Evolutionary conservation across 2,797 vertebrate genomes (phyloP), one percentile per base, ranked within the genome.

Genomic region (Todus mexicanus): DNA sequence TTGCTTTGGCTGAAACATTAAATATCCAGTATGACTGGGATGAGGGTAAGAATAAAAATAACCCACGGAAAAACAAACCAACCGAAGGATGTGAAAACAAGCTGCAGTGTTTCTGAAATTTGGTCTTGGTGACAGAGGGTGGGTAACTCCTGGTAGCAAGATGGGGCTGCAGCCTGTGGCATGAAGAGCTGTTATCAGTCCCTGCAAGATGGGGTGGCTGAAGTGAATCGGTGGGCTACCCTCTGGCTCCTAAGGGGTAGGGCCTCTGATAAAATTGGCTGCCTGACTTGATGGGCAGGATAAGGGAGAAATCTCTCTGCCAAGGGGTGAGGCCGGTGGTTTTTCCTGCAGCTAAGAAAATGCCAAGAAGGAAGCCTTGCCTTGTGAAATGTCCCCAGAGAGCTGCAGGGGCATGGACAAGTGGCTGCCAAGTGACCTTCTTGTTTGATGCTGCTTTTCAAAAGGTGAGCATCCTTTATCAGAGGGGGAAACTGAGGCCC

Each of bases 1-100:
- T 96, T 95, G 91, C 88, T 92, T 93, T 93, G 94, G 96, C 87
- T 88, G 84, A 95, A 94, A 92, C 56, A 71, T 86, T 86, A 93
- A 96, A 92, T 95, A 91, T 89, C 31, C 81, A 71, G 68, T 86
- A 75, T 79, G 73, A 73, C 79, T 95, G 56, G 80, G 94, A 89
- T 93, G 61, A 72, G 75, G 74, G 64, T 73, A 91, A 33, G 90
- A 75, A 90, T 82, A 93, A 94, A 94, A 92, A 94, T 91, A 92
- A 75, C 53, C 75, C 31, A 10, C 73, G 94, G 84, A 94, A 96
- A 95, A 94, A 92, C 81, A 95, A 90, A 87, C 33, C 53, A 27
- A 47, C 53, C 59, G 65, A 84, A 95, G 78, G 91, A 71, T 10
- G 11, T 23, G 75, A 91, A 91, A 93, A 95, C 77, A 94, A 89